Evolutionary conservation across 64 coral and sea anemone genomes (phyloP), one percentile per base, ranked within the genome.

Genomic region (Montipora capricornis): DNA sequence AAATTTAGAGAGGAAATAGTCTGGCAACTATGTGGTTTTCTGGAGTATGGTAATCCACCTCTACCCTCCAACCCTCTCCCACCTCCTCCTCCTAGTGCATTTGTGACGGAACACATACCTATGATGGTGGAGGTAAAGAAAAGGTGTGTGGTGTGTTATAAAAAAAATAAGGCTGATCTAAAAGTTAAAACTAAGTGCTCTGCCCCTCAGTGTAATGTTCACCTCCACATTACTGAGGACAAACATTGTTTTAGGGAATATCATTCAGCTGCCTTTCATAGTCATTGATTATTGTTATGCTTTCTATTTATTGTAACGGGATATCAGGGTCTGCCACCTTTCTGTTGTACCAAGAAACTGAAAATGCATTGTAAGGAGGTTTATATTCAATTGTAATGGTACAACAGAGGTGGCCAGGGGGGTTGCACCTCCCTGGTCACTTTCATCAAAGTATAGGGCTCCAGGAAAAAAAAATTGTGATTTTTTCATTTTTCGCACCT

Each of bases 131-230:
- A 97, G 24, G 70, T 10, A 17, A 74, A 20, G 37, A 89, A 73
- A 77, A 90, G 88, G 13, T 94, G 95, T 83, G 91, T 88, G 24
- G 95, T 96, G 12, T 96, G 95, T 24, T 96, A 93, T 61, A 93
- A 78, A 44, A 60, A 85, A 57, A 91, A 87, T n/a, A 90, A 81
- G 70, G 91, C 81, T 19, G 61, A 91, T 57, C 82, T 81, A 44
- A 76, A 87, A 14, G 95, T 93, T 45, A 26, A 55, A 20, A 76
- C 91, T 37, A 88, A 96, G 60, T 96, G 95, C 37, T 82, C 48
- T 88, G 95, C 95, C 15, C 87, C 81, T 2, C 91, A 96, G 85
- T 96, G 95, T 78, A 20, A 80, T 58, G 73, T 47, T 16, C 87
- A 81, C 46, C n/a, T 91, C 57, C 91, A 96, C 16, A 53, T 91